phyloP scores from a whole-genome alignment of 2,888 invertebrate species.

The Chamaedrilus cognettii region DNA sequence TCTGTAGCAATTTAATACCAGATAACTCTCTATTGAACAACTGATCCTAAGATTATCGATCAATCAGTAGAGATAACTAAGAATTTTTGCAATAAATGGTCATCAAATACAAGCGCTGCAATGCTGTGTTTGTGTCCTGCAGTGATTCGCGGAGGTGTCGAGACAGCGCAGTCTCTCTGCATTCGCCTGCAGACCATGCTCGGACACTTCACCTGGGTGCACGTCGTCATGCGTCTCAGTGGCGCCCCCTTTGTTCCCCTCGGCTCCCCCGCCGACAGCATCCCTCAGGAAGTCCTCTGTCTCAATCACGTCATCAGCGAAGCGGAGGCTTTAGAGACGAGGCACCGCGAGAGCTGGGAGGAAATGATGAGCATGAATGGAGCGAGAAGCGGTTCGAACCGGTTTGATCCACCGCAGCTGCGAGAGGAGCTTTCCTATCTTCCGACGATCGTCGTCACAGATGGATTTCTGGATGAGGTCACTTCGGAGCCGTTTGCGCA shows the following conservation, averaged over 20 bases:
- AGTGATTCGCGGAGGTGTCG: background rate
- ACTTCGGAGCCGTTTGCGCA: background rate
- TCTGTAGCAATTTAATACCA: no score
- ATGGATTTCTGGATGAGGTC: background rate
- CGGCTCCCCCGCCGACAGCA: no score
- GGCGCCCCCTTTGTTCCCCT: background rate
- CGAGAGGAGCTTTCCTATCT: background rate
- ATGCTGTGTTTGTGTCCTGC: no score
- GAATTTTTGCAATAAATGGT: no score
- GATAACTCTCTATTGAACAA: no score
- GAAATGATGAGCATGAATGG: background rate
- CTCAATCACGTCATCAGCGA: background rate
- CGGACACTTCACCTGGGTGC: background rate
- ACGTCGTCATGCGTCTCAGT: background rate
- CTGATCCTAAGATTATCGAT: no score
- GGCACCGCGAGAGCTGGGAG: background rate
- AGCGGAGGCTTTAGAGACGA: background rate
- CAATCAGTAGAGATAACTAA: no score
- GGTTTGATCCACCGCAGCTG: background rate
- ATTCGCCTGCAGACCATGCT: background rate
- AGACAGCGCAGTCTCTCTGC: background rate
- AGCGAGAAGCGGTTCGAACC: background rate
- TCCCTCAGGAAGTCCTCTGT: background rate
- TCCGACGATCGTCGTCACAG: background rate
- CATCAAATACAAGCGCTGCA: no score